Base-by-base conservation (phyloP, 2,888 invertebrate species). In the Campopleginae sp. region DNA sequence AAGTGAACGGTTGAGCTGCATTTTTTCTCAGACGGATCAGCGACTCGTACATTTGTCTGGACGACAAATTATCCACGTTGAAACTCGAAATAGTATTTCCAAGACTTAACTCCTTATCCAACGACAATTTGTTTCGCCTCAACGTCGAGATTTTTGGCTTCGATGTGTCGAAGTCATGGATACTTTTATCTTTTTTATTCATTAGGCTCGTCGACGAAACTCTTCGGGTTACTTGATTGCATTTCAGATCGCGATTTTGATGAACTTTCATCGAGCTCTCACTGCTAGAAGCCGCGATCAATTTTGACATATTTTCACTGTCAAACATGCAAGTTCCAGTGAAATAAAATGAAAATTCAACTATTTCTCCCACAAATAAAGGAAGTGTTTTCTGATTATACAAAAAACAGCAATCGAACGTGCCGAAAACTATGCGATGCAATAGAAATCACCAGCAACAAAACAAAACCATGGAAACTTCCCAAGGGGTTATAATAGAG, bases 1-100 rank as follows among this genome's bases (percentile, higher is more conserved):
- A 90, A 6, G 86, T 76, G 33, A 89, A 90, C 17, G 89, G 90
- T 61, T 90, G 82, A 31, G 63, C 82, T 0, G 88, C 82, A 78
- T 86, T 86, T 80, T 88, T 85, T 68, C 68, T 82, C 31, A 86
- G 65, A 23, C 86, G 86, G 12, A 61, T 8, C 44, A 90, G 61
- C 58, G 88, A 86, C 71, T 85, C 77, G 72, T 84, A 78, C 63
- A 90, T 82, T 33, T 88, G 82, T 8, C 80, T 66, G 14, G 79
- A 17, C 0, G 87, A 82, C 72, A 89, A 80, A 54, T 76, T 58
- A 14, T 89, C 87, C 6, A 87, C 75, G 10, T 88, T 63, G n/a
- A 75, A 72, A 44, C 76, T 74, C 1, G 79, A 48, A 31, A 77
- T 46, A 51, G 82, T 48, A 58, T 74, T 80, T 33, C 70, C 72